Evolutionary conservation across 1,140 invertebrate genomes (phyloP).

Genomic region (Drosophila repletoides): DNA sequence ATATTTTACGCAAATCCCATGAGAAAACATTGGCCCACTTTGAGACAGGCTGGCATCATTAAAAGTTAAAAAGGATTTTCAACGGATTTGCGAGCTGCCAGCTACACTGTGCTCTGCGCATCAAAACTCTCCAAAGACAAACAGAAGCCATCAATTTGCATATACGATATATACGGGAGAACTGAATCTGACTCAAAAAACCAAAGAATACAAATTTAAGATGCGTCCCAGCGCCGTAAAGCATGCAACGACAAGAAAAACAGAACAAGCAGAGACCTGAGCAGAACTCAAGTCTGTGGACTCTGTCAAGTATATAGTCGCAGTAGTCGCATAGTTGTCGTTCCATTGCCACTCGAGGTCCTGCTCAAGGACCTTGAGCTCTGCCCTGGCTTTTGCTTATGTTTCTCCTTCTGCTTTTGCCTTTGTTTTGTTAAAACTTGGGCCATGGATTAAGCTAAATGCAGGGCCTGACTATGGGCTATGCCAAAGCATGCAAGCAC

Average conservation of each 20-base stretch:
- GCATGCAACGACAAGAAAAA: constrained; percentile 41
- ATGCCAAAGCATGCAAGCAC: constrained; percentile 44
- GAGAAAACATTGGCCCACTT: constrained; percentile 76
- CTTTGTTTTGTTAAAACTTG: constrained; percentile 68
- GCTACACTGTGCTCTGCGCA: constrained; percentile 41
- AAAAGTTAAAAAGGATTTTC: constrained; percentile 80
- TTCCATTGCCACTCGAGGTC: constrained; percentile 54
- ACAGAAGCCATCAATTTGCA: constrained; percentile 61
- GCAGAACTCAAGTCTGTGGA: constrained; percentile 51
- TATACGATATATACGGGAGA: constrained; percentile 21
- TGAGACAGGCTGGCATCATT: constrained; percentile 57
- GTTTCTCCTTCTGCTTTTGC: constrained; percentile 42
- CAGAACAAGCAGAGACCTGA: too few species aligned
- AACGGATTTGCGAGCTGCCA: constrained; percentile 73
- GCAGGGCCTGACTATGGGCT: constrained; percentile 30
- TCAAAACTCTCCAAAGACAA: constrained; percentile 32
- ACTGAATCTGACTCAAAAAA: too few species aligned
- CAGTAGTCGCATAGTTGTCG: constrained; percentile 54
- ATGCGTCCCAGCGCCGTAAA: constrained; percentile 20
- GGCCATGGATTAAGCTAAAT: constrained; percentile 72
- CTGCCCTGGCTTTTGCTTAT: constrained; percentile 34
- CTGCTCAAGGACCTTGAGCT: constrained; percentile 52
- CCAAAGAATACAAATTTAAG: constrained; percentile 35
- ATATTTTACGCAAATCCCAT: constrained; percentile 77
- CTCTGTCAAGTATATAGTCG: too few species aligned